Evolutionary conservation across 2,797 vertebrate genomes (phyloP).

Genomic region (Pterois miles): DNA sequence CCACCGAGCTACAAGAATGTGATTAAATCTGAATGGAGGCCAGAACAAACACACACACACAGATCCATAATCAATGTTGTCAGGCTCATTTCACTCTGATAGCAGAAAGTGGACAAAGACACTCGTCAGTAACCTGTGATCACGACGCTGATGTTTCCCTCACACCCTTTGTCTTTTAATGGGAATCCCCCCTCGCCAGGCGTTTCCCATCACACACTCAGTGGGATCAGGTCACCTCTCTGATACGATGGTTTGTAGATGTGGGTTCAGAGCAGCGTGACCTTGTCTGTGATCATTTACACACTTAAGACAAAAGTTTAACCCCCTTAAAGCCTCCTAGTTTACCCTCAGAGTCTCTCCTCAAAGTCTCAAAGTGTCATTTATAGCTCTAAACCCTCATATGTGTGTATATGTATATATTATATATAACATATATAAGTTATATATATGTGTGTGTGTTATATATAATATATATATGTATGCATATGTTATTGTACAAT

Average conservation of each 20-base stretch:
- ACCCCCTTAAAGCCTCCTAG: no score
- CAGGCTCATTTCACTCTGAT: background rate
- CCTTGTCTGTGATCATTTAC: background rate
- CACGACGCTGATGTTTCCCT: background rate
- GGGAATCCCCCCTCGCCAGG: background rate
- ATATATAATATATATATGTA: no score
- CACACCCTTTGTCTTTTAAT: conserved; percentile 12
- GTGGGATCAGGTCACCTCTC: background rate
- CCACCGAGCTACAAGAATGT: no score
- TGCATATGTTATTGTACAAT: no score
- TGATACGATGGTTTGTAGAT: background rate
- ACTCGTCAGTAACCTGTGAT: background rate
- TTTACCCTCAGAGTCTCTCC: no score
- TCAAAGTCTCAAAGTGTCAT: no score
- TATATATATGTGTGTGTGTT: no score
- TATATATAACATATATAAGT: no score
- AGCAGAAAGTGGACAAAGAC: conserved; percentile 6
- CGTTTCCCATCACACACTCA: background rate
- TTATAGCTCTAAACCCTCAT: no score
- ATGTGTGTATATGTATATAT: no score
- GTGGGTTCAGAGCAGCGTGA: background rate
- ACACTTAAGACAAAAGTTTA: background rate
- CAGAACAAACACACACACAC: background rate
- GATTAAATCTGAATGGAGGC: no score
- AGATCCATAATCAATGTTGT: background rate